Conservation (phyloP, 2,113 vertebrate genomes). For the Hippolais icterina region DNA sequence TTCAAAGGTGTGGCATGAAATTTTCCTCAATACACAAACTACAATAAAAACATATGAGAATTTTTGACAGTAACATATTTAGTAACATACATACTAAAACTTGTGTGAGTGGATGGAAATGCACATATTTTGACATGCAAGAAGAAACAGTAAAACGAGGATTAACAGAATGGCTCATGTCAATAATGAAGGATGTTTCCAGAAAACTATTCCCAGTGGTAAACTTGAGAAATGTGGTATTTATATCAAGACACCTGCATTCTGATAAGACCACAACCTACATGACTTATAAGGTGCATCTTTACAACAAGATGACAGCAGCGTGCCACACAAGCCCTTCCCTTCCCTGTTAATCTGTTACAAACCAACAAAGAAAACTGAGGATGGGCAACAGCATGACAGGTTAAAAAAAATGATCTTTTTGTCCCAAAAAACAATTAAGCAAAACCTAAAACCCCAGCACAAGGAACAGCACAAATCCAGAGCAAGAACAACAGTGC, state of each 20-base stretch:
- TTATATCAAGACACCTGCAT: background rate
- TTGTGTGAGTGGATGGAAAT: background rate
- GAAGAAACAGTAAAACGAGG: background rate
- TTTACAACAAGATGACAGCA: background rate
- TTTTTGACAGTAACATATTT: background rate
- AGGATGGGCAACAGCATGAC: background rate
- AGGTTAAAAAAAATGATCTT: background rate
- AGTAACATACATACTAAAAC: background rate
- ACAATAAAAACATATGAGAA: background rate
- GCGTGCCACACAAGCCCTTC: rapidly evolving
- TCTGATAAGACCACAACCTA: background rate
- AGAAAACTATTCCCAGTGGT: background rate
- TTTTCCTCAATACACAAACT: background rate
- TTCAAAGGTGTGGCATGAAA: background rate
- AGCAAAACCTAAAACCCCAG: background rate
- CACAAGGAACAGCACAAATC: background rate
- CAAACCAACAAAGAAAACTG: background rate
- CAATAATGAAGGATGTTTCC: background rate
- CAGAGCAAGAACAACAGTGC: background rate
- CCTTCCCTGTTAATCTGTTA: background rate
- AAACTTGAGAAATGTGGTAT: background rate
- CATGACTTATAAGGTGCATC: background rate
- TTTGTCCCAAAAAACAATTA: background rate
- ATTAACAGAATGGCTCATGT: background rate
- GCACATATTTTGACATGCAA: background rate